A percentile compares a stretch with the other conserved stretches of the same genome.
Evolutionary conservation across 2,888 invertebrate species (phyloP).

Genomic region (Apodemia zela): DNA sequence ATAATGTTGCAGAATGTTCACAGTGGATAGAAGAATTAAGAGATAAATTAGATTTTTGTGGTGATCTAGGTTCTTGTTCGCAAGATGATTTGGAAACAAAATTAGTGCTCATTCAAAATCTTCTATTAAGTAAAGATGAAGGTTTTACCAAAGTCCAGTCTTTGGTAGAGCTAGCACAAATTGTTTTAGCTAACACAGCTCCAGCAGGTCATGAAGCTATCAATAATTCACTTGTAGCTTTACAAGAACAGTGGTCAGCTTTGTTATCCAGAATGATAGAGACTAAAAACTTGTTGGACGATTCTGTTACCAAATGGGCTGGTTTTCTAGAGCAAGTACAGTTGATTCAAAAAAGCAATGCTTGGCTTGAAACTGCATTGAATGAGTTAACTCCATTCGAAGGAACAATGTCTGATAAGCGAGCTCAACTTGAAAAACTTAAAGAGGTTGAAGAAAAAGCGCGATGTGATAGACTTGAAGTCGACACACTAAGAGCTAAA

Average conservation of each 20-base stretch:
- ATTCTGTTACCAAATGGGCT: constrained; percentile 94
- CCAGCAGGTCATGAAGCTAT: constrained; percentile 92
- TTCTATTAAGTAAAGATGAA: constrained; percentile 94
- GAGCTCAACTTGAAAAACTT: constrained; percentile 90
- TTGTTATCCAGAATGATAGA: constrained; percentile 93
- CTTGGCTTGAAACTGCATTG: constrained; percentile 87
- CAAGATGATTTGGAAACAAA: constrained; percentile 93
- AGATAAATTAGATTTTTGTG: constrained; percentile 92
- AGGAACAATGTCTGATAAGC: constrained; percentile 91
- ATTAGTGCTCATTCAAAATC: constrained; percentile 90
- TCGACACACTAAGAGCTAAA: constrained; percentile 91
- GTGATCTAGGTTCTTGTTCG: constrained; percentile 89
- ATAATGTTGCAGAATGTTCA: constrained; percentile 87
- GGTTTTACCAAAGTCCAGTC: constrained; percentile 93
- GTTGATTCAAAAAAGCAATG: constrained; percentile 89
- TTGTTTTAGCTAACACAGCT: constrained; percentile 94
- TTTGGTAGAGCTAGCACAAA: constrained; percentile 94
- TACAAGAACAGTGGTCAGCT: constrained; percentile 95
- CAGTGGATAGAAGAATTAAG: constrained; percentile 92
- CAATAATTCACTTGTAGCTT: constrained; percentile 88
- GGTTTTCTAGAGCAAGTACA: constrained; percentile 94
- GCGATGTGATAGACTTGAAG: constrained; percentile 93
- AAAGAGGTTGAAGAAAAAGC: constrained; percentile 93
- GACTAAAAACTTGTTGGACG: constrained; percentile 92
- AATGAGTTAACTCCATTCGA: constrained; percentile 88